Percentiles rank a stretch among this genome's conserved stretches.
These are phyloP conservation scores for Nestor notabilis DNA, from an alignment of 2,113 vertebrate genomes.

Conservation along the genomic window DNA sequence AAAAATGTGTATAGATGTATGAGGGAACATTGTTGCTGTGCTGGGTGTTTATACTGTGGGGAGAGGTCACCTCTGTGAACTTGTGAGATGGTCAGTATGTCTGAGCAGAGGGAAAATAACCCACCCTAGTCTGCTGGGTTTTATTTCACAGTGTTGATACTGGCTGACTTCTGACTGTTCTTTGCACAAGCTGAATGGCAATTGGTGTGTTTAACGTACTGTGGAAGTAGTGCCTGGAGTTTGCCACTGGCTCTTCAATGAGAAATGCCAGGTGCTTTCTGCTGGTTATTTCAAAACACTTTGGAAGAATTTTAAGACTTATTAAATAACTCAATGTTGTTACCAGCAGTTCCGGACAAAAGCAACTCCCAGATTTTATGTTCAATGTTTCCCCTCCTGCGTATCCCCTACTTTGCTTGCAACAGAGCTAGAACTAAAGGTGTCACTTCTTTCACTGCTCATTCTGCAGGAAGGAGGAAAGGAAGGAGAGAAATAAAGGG, in stretches of 20 bases:
- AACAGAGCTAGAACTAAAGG: not conserved
- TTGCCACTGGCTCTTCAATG: not conserved
- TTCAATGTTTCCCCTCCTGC: not conserved
- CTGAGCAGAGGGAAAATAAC: not conserved
- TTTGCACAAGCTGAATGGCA: not conserved
- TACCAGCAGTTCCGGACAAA: slow-evolving; percentile 8
- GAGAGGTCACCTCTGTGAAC: not conserved
- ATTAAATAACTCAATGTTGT: not conserved
- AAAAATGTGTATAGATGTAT: fast-evolving
- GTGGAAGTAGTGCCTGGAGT: not conserved
- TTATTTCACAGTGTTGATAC: not conserved
- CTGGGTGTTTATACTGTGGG: not conserved
- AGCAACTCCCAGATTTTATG: not conserved
- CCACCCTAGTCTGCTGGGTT: not conserved
- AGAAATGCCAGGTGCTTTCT: not conserved
- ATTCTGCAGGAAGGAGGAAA: not conserved
- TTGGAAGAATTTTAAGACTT: not conserved
- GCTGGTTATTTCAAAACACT: not conserved
- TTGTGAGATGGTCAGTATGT: not conserved
- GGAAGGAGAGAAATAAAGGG: not conserved
- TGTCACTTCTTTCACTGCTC: not conserved
- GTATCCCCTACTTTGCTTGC: not conserved
- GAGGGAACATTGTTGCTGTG: not conserved
- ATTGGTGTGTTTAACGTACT: not conserved
- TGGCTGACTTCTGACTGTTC: not conserved